Percentiles rank a stretch among this genome's conserved stretches.
phyloP scores from a whole-genome alignment of 2,888 invertebrate species.

The Ochropacha duplaris region DNA sequence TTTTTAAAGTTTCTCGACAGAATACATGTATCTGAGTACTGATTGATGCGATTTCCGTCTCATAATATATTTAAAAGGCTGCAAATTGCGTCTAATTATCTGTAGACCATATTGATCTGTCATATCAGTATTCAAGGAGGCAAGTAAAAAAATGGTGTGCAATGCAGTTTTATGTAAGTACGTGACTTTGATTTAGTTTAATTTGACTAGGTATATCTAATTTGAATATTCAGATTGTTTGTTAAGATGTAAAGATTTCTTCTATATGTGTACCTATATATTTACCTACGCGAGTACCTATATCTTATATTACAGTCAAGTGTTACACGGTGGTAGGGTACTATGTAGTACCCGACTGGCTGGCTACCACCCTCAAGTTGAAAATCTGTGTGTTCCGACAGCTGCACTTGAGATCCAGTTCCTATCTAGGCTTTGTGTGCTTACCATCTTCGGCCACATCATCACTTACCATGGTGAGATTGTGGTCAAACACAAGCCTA shows the following conservation, averaged over 20 bases:
- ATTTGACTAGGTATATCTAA: neutral
- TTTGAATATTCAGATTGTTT: neutral
- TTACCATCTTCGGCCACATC: no score
- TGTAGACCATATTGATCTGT: conserved; percentile 15
- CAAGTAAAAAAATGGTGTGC: conserved; percentile 10
- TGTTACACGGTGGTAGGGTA: no score
- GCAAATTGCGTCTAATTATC: conserved; percentile 1
- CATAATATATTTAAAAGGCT: conserved; percentile 1
- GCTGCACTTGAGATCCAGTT: no score
- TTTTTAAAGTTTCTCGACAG: neutral
- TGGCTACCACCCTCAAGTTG: no score
- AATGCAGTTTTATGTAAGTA: conserved; percentile 15
- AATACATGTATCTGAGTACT: neutral
- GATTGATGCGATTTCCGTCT: conserved; percentile 2
- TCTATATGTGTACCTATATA: no score
- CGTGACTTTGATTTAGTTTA: neutral
- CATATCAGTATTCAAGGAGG: conserved; percentile 23
- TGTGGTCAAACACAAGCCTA: no score
- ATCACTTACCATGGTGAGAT: no score
- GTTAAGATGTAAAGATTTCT: neutral
- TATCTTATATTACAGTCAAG: no score
- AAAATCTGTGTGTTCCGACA: no score
- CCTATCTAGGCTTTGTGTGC: no score
- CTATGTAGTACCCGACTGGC: no score
- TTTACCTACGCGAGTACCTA: no score